Conservation (phyloP, 2,797 vertebrate species). For the Sarcoramphus papa region DNA sequence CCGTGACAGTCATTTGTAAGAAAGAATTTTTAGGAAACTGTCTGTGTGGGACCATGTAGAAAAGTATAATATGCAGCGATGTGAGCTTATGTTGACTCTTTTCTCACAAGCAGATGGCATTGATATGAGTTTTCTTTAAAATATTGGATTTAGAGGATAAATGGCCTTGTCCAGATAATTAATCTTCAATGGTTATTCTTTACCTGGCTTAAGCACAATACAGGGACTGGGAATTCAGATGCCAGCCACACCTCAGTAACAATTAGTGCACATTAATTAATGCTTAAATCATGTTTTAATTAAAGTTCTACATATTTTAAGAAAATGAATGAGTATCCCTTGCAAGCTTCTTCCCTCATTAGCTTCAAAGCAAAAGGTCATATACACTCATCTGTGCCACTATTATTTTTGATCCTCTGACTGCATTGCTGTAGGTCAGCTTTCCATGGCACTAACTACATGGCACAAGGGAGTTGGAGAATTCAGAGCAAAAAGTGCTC, state of each 20-base stretch:
- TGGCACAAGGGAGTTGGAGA: background rate
- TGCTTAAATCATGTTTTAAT: background rate
- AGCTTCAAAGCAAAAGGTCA: background rate
- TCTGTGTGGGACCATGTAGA: background rate
- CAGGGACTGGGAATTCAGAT: background rate
- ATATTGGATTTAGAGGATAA: background rate
- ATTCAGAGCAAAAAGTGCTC: background rate
- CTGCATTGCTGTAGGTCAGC: background rate
- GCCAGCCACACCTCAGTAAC: background rate
- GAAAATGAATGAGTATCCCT: background rate
- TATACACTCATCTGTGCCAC: background rate
- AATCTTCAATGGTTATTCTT: background rate
- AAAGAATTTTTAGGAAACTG: background rate
- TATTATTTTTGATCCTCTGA: background rate
- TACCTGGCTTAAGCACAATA: background rate
- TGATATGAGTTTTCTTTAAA: background rate
- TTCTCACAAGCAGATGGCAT: background rate
- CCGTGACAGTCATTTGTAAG: background rate
- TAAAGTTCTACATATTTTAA: background rate
- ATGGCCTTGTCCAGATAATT: background rate
- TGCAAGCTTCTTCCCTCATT: background rate
- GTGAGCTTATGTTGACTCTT: background rate
- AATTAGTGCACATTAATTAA: background rate
- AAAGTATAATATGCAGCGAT: background rate
- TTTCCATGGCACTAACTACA: background rate